Conservation (phyloP, 2,797 vertebrate genomes). For the Sebastes vulpes region DNA sequence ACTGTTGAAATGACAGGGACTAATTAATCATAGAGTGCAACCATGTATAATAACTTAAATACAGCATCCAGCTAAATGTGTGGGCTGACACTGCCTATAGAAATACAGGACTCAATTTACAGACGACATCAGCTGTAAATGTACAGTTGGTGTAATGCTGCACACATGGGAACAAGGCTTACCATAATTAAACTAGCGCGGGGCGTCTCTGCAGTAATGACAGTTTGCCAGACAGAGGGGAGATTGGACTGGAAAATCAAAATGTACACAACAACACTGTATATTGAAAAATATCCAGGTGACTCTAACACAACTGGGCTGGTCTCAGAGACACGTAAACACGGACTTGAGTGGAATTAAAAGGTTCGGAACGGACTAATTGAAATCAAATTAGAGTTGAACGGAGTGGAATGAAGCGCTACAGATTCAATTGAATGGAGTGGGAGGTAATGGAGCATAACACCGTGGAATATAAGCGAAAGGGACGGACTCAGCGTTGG, state of each 20-base stretch:
- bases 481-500: slow-evolving; percentile 29
- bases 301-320: slow-evolving; percentile 68
- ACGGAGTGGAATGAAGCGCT: slow-evolving; percentile 28
- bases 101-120: slow-evolving; percentile 63
- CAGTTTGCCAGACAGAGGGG: slow-evolving; percentile 29
- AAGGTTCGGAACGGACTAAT: slow-evolving; percentile 31
- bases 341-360: slow-evolving; percentile 21
- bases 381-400: slow-evolving; percentile 28
- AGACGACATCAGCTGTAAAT: slow-evolving; percentile 40
- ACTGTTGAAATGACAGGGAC: slow-evolving; percentile 19
- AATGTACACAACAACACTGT: slow-evolving; percentile 41
- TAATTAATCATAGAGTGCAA: slow-evolving; percentile 12
- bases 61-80: slow-evolving; percentile 40
- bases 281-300: slow-evolving; percentile 37
- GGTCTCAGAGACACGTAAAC: slow-evolving; percentile 69
- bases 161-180: slow-evolving; percentile 52
- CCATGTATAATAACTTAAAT: slow-evolving; percentile 47
- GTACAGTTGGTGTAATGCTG: slow-evolving; percentile 46
- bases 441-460: slow-evolving; percentile 20
- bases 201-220: slow-evolving; percentile 24
- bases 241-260: slow-evolving; percentile 19
- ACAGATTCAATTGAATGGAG: slow-evolving; percentile 22
- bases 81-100: slow-evolving; percentile 65
- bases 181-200: slow-evolving; percentile 45
- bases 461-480: slow-evolving; percentile 21